phyloP scores from a whole-genome alignment of 2,888 invertebrate species.

The Drosophila infuscata region DNA sequence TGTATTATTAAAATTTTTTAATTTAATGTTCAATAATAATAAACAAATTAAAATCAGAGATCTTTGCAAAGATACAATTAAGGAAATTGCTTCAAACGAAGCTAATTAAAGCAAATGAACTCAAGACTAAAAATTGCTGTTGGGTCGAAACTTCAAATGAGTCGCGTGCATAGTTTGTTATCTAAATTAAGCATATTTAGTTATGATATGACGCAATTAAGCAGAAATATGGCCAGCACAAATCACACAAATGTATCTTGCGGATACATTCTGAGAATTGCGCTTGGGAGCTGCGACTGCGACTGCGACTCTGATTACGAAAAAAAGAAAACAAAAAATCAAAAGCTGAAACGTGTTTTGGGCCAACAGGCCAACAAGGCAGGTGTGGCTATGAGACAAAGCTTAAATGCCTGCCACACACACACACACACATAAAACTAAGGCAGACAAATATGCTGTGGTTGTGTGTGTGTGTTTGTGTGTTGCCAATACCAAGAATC shows the following conservation, averaged over 20 bases:
- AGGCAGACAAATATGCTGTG: conserved; percentile 37
- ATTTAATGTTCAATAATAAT: not conserved
- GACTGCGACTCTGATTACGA: conserved; percentile 54
- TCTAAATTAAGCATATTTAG: conserved; percentile 61
- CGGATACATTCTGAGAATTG: conserved; percentile 64
- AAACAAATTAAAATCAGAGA: not conserved
- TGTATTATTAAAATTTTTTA: not conserved
- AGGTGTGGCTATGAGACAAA: conserved; percentile 48
- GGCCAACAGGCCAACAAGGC: conserved; percentile 18
- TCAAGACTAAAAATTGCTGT: conserved; percentile 7
- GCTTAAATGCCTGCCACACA: conserved; percentile 33
- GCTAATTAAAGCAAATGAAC: not conserved
- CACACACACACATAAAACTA: conserved; percentile 17
- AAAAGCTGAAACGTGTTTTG: conserved; percentile 61
- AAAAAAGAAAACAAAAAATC: conserved; percentile 13
- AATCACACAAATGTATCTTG: conserved; percentile 44
- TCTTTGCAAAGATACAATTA: not conserved
- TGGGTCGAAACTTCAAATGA: not conserved
- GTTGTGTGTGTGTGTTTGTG: conserved; percentile 20
- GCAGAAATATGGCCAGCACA: conserved; percentile 55
- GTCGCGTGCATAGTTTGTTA: conserved; percentile 41
- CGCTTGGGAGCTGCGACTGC: conserved; percentile 23
- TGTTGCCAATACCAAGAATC: conserved; percentile 63
- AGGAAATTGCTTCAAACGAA: not conserved
- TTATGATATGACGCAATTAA: conserved; percentile 68